phyloP scores from a whole-genome alignment of 2,113 vertebrate genomes.

The Ammodytes marinus region DNA sequence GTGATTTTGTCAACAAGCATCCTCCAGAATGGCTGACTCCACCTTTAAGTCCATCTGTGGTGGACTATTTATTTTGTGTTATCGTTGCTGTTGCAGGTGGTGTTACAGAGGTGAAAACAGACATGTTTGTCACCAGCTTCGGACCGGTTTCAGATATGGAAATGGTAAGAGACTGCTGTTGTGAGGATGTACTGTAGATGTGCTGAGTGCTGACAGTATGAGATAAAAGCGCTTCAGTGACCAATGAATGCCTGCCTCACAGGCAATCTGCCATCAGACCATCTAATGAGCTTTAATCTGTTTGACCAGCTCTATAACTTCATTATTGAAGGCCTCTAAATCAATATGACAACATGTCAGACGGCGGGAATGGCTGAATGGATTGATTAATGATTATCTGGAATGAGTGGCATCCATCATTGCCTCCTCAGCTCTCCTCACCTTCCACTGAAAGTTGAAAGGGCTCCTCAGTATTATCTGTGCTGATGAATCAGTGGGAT shows the following conservation, averaged over 20 bases:
- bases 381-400: slow-evolving; percentile 75
- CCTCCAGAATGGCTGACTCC: too few relatives aligned
- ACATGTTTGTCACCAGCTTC: slow-evolving; percentile 89
- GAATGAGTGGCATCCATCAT: slow-evolving; percentile 74
- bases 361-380: slow-evolving; percentile 63
- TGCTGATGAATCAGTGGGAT: slow-evolving; percentile 1
- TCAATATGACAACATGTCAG: slow-evolving; percentile 80
- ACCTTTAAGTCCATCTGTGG: neutral
- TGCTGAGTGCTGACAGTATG: slow-evolving; percentile 30
- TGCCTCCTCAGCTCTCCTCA: slow-evolving; percentile 56
- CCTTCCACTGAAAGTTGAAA: slow-evolving; percentile 53
- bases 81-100: slow-evolving; percentile 72
- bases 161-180: slow-evolving; percentile 79
- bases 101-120: slow-evolving; percentile 87
- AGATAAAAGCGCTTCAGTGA: slow-evolving; percentile 51
- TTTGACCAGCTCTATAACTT: slow-evolving; percentile 74
- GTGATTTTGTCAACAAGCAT: too few relatives aligned
- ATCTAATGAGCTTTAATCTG: slow-evolving; percentile 79
- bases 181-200: slow-evolving; percentile 1
- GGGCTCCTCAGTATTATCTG: slow-evolving; percentile 4
- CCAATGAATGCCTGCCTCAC: slow-evolving; percentile 58
- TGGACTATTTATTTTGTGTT: neutral
- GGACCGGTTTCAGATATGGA: slow-evolving; percentile 88
- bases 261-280: slow-evolving; percentile 71
- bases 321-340: slow-evolving; percentile 76